These are phyloP conservation scores for Drosophila albomicans DNA, from an alignment of 1,140 invertebrate genomes.

Conservation along the genomic window DNA sequence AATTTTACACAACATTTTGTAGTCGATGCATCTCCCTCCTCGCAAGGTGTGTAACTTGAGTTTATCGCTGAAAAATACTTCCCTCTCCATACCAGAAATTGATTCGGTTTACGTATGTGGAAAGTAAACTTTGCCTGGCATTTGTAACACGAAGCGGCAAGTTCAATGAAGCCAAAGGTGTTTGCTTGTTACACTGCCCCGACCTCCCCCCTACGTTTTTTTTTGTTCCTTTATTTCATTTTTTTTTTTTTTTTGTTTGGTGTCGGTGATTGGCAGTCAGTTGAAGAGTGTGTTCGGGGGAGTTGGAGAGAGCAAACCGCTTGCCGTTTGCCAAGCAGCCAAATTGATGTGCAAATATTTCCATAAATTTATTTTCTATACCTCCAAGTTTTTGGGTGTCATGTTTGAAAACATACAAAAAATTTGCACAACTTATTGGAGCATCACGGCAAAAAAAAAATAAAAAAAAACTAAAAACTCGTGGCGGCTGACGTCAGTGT, in stretches of 20 bases:
- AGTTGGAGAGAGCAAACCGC: background rate
- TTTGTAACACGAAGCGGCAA: conserved; percentile 71
- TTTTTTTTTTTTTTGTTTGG: conserved; percentile 7
- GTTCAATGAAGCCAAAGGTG: conserved; percentile 80
- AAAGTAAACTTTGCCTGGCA: conserved; percentile 55
- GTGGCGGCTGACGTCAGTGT: background rate
- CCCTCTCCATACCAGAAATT: conserved; percentile 55
- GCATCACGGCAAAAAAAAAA: background rate
- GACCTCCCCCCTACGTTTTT: background rate
- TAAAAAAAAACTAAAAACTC: background rate
- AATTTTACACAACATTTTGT: conserved; percentile 83
- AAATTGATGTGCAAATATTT: conserved; percentile 81
- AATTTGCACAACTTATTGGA: conserved; percentile 47
- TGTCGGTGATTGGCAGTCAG: conserved; percentile 39
- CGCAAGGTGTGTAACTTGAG: conserved; percentile 73
- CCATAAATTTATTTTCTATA: conserved; percentile 79
- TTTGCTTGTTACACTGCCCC: conserved; percentile 34
- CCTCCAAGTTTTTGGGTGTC: conserved; percentile 70
- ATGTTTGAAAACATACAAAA: conserved; percentile 73
- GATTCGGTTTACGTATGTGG: conserved; percentile 73
- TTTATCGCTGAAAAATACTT: conserved; percentile 64
- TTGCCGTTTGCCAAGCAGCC: conserved; percentile 38
- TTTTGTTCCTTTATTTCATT: background rate
- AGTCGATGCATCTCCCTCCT: conserved; percentile 43
- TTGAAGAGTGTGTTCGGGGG: background rate